Evolutionary conservation across 1,140 invertebrate genomes (phyloP).

Genomic region (Heliconius himera): DNA sequence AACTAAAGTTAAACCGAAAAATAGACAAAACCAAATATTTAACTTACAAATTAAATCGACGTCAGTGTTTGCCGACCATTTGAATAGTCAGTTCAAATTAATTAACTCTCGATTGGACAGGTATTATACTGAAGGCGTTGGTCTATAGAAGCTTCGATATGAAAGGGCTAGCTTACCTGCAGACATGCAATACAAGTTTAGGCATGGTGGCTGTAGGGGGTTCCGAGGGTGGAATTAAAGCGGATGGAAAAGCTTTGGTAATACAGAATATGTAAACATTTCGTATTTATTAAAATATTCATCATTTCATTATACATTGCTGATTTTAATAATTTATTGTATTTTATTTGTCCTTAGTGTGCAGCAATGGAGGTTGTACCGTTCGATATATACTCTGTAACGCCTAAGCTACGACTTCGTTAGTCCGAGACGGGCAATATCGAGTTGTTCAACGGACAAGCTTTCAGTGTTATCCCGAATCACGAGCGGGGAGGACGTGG

Average conservation of each 20-base stretch:
- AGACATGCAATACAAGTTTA: slow-evolving; percentile 69
- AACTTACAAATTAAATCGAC: slow-evolving; percentile 10
- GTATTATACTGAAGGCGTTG: slow-evolving; percentile 35
- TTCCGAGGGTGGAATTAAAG: slow-evolving; percentile 42
- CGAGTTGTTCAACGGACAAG: slow-evolving; percentile 42
- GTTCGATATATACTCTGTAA: not conserved
- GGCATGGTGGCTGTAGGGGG: slow-evolving; percentile 52
- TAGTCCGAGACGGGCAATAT: slow-evolving; percentile 37
- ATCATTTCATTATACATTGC: slow-evolving; percentile 27
- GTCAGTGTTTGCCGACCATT: not conserved
- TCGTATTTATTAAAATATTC: slow-evolving; percentile 12
- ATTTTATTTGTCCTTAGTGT: not conserved
- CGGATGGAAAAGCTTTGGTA: slow-evolving; percentile 44
- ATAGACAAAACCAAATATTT: slow-evolving; percentile 9
- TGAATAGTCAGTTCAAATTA: slow-evolving; percentile 40
- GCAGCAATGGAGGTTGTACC: slow-evolving; percentile 42
- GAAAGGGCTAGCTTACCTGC: slow-evolving; percentile 64
- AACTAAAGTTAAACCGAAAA: not conserved
- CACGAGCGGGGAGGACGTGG: slow-evolving; percentile 42
- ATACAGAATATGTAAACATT: slow-evolving; percentile 18
- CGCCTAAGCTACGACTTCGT: not conserved
- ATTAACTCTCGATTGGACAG: slow-evolving; percentile 54
- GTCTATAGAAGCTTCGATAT: slow-evolving; percentile 54
- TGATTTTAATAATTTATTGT: not conserved
- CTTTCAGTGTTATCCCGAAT: slow-evolving; percentile 54